Evolutionary conservation across 2,888 invertebrate species (phyloP), one percentile per base, ranked within the genome.

Genomic region (Xestia rhomboidea): DNA sequence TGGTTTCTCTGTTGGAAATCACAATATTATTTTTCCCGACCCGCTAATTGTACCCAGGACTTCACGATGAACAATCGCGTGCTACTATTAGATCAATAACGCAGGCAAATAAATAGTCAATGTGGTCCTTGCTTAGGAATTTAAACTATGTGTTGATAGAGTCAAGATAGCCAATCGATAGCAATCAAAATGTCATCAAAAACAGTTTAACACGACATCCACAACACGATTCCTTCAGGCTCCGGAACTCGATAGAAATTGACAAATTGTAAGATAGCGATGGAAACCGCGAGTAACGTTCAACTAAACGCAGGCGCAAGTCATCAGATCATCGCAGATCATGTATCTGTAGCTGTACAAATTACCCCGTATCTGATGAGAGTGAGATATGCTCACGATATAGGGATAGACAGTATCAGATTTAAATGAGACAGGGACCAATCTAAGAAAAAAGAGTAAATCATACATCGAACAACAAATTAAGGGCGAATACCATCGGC

Each of bases 361-460:
- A 87, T 87, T 88, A 81, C 60, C 15, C 27, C 66, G 54, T 87
- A 89, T 89, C 88, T 90, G 85, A 89, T 89, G n/a, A 7, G 44
- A 68, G 67, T 73, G 66, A 73, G 72, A 49, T 74, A 67, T 51
- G 44, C 72, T 73, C 70, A 68, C 57, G 73, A 63, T 77, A 66
- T 54, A 44, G 73, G 63, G 51, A 63, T 69, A 44, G 15, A 27
- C 27, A n/a, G 11, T 49, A 30, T 34, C 54, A 15, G 54, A 82
- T 76, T 76, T 15, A 38, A 49, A 49, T 51, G 15, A 62, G 51
- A 38, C 18, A 15, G 30, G 46, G n/a, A n/a, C 1, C 15, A 5
- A 34, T 62, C 11, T 24, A 5, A 51, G 24, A 51, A 24, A 51
- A 51, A 51, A 51, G 6, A 18, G 46, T 6, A 46, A 18, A 51